These are phyloP conservation scores for Percopsis omiscomaycus DNA, from an alignment of 2,797 vertebrate species.

Conservation along the genomic window DNA sequence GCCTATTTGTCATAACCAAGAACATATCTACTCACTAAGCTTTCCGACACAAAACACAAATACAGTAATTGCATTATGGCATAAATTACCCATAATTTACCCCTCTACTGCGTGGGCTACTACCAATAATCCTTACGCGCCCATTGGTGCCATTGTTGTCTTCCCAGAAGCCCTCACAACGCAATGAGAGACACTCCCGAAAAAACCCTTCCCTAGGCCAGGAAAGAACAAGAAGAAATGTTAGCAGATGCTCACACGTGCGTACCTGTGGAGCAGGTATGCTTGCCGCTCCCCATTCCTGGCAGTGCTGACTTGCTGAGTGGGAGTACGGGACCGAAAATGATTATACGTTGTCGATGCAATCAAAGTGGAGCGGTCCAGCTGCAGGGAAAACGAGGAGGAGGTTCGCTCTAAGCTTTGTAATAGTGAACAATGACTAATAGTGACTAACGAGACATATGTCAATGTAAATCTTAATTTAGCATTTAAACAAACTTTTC, in stretches of 20 bases:
- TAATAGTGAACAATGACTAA: constrained; percentile 2
- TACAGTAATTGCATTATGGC: constrained; percentile 2
- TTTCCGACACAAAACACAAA: constrained; percentile 18
- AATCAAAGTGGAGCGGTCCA: constrained; percentile 17
- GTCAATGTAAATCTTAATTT: no score
- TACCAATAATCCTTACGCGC: constrained; percentile 7
- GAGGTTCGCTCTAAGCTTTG: not conserved
- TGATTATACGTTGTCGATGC: constrained; percentile 45
- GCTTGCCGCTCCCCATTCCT: constrained; percentile 56
- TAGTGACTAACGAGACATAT: not conserved
- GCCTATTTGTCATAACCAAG: constrained; percentile 39
- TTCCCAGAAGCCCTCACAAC: constrained; percentile 48
- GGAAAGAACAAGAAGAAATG: constrained; percentile 16
- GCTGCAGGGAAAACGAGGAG: constrained; percentile 22
- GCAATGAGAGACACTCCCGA: constrained; percentile 49
- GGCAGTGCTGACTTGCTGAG: constrained; percentile 53
- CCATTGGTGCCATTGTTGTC: constrained; percentile 31
- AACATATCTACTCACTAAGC: constrained; percentile 27
- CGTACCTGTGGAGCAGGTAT: constrained; percentile 60
- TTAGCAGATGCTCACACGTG: constrained; percentile 20
- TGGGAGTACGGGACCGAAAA: constrained; percentile 37
- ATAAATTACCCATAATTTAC: not conserved
- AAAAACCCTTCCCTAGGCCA: constrained; percentile 29
- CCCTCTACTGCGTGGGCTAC: constrained; percentile 32
- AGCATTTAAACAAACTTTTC: not conserved